A percentile compares a stretch with the other conserved stretches of the same genome.
These are phyloP conservation scores for Coecobrya sp. DNA, from an alignment of 2,888 invertebrate species.

Conservation along the genomic window DNA sequence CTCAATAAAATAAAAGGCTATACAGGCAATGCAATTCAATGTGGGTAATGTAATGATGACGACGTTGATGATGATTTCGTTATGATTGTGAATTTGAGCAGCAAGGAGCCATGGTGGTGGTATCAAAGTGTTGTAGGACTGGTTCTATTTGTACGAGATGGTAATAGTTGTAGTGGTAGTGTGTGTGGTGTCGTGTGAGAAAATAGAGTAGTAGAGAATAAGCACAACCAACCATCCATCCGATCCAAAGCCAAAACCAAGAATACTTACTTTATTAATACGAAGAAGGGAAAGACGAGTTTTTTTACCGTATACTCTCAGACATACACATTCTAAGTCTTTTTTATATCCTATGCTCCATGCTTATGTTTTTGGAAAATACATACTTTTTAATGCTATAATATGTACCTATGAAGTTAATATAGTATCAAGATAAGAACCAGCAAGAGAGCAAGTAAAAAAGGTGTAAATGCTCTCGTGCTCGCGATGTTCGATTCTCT, in stretches of 20 bases:
- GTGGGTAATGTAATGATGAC: constrained; percentile 68
- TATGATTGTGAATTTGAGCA: constrained; percentile 67
- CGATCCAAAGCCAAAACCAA: constrained; percentile 45
- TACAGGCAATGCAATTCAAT: constrained; percentile 56
- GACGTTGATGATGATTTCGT: constrained; percentile 69
- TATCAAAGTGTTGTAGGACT: constrained; percentile 52
- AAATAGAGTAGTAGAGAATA: constrained; percentile 64
- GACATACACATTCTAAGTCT: constrained; percentile 34
- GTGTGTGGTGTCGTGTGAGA: constrained; percentile 49
- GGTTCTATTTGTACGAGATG: constrained; percentile 37
- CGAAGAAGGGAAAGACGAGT: constrained; percentile 45
- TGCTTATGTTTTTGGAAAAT: constrained; percentile 42
- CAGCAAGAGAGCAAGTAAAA: constrained; percentile 25
- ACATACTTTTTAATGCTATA: constrained; percentile 28
- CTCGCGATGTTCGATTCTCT: constrained; percentile 40
- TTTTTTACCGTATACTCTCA: constrained; percentile 26
- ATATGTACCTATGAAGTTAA: background rate
- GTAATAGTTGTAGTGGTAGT: background rate
- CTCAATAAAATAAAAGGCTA: constrained; percentile 68
- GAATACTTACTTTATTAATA: constrained; percentile 41
- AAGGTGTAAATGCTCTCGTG: constrained; percentile 74
- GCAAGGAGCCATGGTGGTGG: constrained; percentile 18
- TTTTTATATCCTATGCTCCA: background rate
- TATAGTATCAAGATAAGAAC: background rate
- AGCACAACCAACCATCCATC: constrained; percentile 29